Base-by-base conservation (phyloP, 2,888 invertebrate species). In the Eueremaeus valkanovi region DNA sequence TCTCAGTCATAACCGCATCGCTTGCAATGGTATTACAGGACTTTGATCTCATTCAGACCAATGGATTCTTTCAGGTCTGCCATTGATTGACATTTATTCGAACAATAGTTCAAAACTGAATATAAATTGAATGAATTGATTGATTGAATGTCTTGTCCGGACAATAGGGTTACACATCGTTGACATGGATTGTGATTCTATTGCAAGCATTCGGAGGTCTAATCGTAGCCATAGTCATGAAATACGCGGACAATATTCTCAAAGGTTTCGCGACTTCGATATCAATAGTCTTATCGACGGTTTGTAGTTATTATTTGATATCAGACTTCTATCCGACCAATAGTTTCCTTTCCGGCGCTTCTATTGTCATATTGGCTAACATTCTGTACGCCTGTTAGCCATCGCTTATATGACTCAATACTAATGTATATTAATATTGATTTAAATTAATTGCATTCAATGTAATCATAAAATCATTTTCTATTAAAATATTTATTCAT, bases 241-340 rank as follows among this genome's bases (percentile, higher is more conserved):
- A 87, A 80, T 87, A 86, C 80, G 86, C 86, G 5, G 87, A 87
- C 80, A 87, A 87, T 79, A 86, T 86, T 78, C 80, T 86, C 63
- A 86, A 86, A 80, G 86, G 86, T 16, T 86, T 86, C 80, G 87
- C 87, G n/a, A 85, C 85, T 18, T 85, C 86, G 2, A 80, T 86
- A 45, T 85, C 86, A 16, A 87, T 86, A 74, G 82, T 87, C 45
- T 79, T 86, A 24, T 86, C 86, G 2, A 83, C 84, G 29, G 77
- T 86, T 68, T 81, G 84, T 63, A 87, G 86, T 0, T 85, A 84
- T 81, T 81, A 81, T 73, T 78, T 85, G 72, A 80, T 87, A 27
- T 81, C 81, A n/a, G 85, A 86, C 79, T 83, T 85, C 73, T 79
- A 79, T 8, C 84, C 84, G n/a, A 81, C 83, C 1, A 77, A 80